Conservation (phyloP, 2,113 vertebrate genomes). For the Bos taurus region ARS-UCD2.0 NC_037357.1:19424501-19425000, state of each 20-base stretch:
- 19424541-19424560: not conserved
- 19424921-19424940: not conserved
- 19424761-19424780: not conserved
- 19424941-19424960: not conserved
- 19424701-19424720: not conserved
- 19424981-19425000: not conserved
- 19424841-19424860: not conserved
- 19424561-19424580: not conserved
- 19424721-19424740: not conserved
- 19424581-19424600: not conserved
- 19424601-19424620: not conserved
- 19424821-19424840: not conserved
- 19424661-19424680: not conserved
- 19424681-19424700: not conserved
- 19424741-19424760: not conserved
- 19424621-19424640: not conserved
- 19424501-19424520: not conserved
- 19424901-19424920: not conserved
- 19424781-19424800: not conserved
- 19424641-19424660: not conserved
- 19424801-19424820: not conserved
- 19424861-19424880: not conserved
- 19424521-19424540: not conserved
- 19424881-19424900: not conserved
- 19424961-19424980: not conserved